Percentiles rank a stretch among this genome's conserved stretches.
Evolutionary conservation across 2,888 invertebrate genomes (phyloP).

Genomic region (Branchipolynoe longqiensis): DNA sequence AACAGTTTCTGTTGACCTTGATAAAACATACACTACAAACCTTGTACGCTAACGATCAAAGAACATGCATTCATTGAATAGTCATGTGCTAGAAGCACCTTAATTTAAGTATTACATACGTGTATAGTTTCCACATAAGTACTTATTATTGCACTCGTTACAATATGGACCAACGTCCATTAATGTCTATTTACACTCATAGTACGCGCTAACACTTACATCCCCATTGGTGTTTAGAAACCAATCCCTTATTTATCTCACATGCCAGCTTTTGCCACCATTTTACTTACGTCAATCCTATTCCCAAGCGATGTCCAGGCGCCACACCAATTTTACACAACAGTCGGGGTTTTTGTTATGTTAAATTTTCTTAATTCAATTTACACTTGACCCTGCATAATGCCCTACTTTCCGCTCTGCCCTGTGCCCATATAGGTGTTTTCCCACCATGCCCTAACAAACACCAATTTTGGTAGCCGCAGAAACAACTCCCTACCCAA

Average conservation of each 20-base stretch:
- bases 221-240: not conserved
- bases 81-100: constrained; percentile 1
- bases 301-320: constrained; percentile 20
- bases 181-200: not conserved
- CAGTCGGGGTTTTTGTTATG: too few species aligned
- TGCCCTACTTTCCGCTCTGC: constrained; percentile 21
- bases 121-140: not conserved
- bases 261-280: not conserved
- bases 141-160: constrained; percentile 39
- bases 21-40: not conserved
- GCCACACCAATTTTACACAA: not conserved
- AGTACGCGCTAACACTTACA: not conserved
- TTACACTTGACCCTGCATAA: not conserved
- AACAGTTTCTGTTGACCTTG: constrained; percentile 19
- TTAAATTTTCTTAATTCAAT: not conserved
- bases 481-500: too few species aligned
- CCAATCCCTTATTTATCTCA: too few species aligned
- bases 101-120: constrained; percentile 13
- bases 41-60: not conserved
- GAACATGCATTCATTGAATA: constrained; percentile 30
- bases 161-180: constrained; percentile 9
- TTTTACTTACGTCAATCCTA: not conserved
- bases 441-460: not conserved
- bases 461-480: constrained; percentile 15
- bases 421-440: not conserved